Conservation (phyloP, 2,113 vertebrate genomes). For the Spilogale gracilis region DNA sequence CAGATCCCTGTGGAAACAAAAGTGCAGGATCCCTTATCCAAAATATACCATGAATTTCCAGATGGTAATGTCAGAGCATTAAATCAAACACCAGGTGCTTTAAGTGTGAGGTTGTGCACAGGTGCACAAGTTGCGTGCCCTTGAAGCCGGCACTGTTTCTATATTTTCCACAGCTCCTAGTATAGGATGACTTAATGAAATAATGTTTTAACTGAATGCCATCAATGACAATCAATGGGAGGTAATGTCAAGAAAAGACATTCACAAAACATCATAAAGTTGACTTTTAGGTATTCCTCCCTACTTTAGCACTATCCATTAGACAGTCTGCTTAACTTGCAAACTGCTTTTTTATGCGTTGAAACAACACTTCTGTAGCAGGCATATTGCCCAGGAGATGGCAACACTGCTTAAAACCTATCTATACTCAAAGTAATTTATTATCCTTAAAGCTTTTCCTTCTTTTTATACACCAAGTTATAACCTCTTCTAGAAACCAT, state of each 20-base stretch:
- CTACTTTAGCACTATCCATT: background rate
- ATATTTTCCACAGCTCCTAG: background rate
- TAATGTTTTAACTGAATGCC: background rate
- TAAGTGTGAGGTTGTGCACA: background rate
- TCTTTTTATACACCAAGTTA: slow-evolving; percentile 12
- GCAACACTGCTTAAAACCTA: background rate
- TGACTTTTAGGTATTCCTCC: background rate
- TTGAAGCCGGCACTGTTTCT: background rate
- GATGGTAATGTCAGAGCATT: background rate
- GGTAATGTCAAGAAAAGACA: background rate
- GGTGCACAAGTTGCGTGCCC: background rate
- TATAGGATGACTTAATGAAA: background rate
- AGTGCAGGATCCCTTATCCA: background rate
- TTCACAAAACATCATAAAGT: background rate
- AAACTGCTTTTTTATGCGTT: background rate
- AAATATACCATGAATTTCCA: background rate
- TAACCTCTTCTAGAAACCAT: slow-evolving; percentile 65
- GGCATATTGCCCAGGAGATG: slow-evolving; percentile 35
- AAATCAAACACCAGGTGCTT: background rate
- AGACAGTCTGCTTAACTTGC: background rate
- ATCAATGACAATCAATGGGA: background rate
- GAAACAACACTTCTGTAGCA: background rate
- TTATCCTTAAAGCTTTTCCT: slow-evolving; percentile 50
- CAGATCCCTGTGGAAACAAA: background rate
- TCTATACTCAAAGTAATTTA: slow-evolving; percentile 62